Evolutionary conservation across 2,113 vertebrate genomes (phyloP), one percentile per base, ranked within the genome.

Genomic region (Pseudorhombus dupliciocellatus): DNA sequence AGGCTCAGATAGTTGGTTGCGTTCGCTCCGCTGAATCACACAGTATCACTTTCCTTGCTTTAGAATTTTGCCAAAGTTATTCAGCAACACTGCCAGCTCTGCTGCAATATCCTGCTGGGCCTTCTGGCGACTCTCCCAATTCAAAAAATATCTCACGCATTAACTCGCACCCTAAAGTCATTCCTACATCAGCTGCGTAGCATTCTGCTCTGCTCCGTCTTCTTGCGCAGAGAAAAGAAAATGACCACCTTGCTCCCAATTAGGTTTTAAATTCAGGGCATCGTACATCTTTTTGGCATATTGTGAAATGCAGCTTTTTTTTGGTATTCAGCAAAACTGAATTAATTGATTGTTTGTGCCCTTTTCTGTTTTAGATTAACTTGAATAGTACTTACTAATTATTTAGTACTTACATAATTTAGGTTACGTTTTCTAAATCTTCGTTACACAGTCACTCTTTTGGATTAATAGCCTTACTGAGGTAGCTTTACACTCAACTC

Each of bases 1-100:
- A 64, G 57, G 40, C 68, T 72, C 26, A 68, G 34, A 54, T 66
- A 31, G 28, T 24, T 20, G 54, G 46, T 53, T 64, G 20, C 59
- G 62, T 76, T 78, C 53, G 51, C 60, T 75, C 51, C 56, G 58
- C 67, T 65, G 52, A 80, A 63, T 73, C 74, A 80, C 67, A 59
- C 25, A 8, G 16, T 0, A 51, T 16, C 12, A 28, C 63, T 70
- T 71, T 52, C 48, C 31, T 64, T 25, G 48, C 73, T 77, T 73
- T 57, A 54, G 11, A 42, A 22, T 50, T 77, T 51, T 26, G 46
- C 21, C 20, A 63, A 53, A 56, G 61, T 75, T 66, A 28, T 77
- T 12, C 24, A 60, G 20, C n/a, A 14, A 60, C n/a, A 26, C 60
- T 42, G 50, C 20, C 50, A 46, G 5, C n/a, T 40, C 34, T 4